Base-by-base conservation (phyloP, 2,888 invertebrate genomes). In the Palloptera scutellata region DNA sequence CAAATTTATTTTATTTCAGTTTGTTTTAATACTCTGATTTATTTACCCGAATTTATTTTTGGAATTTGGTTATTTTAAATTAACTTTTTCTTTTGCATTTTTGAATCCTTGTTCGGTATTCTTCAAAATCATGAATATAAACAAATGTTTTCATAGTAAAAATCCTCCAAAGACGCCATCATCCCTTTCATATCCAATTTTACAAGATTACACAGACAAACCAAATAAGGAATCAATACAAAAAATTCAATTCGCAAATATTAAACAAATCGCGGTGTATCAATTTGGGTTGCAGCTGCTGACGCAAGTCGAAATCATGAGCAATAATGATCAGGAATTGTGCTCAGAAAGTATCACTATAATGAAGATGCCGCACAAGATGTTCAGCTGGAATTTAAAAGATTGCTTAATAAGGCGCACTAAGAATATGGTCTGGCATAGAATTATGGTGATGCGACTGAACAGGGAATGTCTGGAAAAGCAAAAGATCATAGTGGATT, bases 301-400 rank as follows among this genome's bases (percentile, higher is more conserved):
- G 9, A 11, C 12, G 1, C 8, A 8, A 1, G 43, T 59, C 19
- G 42, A 43, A 59, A 8, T 59, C 19, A 15, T 13, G 10, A 17
- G 19, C 1, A 30, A 30, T n/a, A n/a, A n/a, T 43, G 17, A 8
- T n/a, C 5, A 17, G 42, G 58, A 59, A 19, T 30, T 30, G 2
- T 30, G 30, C 6, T 4, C 30, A 11, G n/a, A 10, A n/a, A 19
- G 13, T 10, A 19, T 19, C 20, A 30, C 3, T 30, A 6, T 2
- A 30, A 30, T 8, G 10, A 9, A 15, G 12, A 11, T 19, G 6
- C 40, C 55, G 4, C 41, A 51, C 5, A 19, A 15, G 1, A 10
- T 66, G 12, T 61, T 66, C 41, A 45, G 40, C 19, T 66, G 66
- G 66, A 41, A 19, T 41, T 19, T 66, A 12, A 40, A 51, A 19